Base-by-base conservation (phyloP, 2,113 vertebrate species). In the Tricholaema leucomelas region DNA sequence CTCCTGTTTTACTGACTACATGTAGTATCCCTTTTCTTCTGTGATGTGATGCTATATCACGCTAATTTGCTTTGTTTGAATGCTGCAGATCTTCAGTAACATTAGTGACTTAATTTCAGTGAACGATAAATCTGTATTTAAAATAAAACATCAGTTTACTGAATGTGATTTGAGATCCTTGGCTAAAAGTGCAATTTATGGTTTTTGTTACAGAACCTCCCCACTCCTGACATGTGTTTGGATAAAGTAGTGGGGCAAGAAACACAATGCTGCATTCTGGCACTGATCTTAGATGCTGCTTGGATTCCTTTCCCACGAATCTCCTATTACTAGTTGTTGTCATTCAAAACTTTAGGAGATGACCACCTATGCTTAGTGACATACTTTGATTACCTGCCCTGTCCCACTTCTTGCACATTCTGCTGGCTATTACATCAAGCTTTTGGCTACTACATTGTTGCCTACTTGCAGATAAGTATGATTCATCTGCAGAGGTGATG, bases 71-170 rank as follows among this genome's bases (percentile, higher is more conserved):
- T 27, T 73, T 70, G 31, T 81, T 84, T 79, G 81, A 70, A 75
- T 2, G 4, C 17, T 91, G 64, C 73, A 80, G 69, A 64, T 73
- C 66, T 61, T 84, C 44, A 67, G 21, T 3, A 3, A 13, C 59
- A 63, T 54, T 81, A 84, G 73, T 0, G 1, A 61, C 59, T 86
- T 88, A 13, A 80, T 75, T 78, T 77, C 81, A 63, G 44, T 73
- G 86, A 70, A 24, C 20, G 14, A 30, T 81, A 46, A 87, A 88
- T 81, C 3, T 17, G 24, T 40, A 58, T 70, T 95, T 52, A 66
- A 93, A 93, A 65, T 15, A 69, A 88, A 87, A 66, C 69, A 61
- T 75, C n/a, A 59, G 13, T 82, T 90, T 92, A 12, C 56, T 60
- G 56, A 87, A 54, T 8, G 2, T 28, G 31, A 9, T 66, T 84